Percentiles rank a stretch among this genome's conserved stretches.
These are phyloP conservation scores for Caenorhabditis sp. DNA, from an alignment of 2,888 invertebrate genomes.

Conservation along the genomic window DNA sequence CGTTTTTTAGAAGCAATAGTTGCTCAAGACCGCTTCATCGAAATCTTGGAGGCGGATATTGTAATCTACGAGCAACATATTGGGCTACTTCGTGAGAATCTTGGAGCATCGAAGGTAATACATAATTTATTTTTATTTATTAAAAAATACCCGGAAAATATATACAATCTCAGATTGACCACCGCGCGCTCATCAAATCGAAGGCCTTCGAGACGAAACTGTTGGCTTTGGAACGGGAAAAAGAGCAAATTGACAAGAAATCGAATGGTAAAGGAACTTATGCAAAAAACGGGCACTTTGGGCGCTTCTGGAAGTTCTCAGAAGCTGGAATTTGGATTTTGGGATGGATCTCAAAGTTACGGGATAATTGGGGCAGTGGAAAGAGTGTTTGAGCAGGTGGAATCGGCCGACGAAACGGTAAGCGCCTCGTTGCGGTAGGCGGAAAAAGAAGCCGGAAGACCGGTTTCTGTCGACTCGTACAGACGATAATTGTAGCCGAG, in stretches of 20 bases:
- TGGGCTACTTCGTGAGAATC: conserved; percentile 75
- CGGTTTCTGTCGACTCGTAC: conserved; percentile 50
- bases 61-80: conserved; percentile 77
- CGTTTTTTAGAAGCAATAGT: conserved; percentile 72
- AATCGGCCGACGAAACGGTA: conserved; percentile 19
- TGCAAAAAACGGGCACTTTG: too few relatives aligned
- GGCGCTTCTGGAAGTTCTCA: background rate
- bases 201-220: conserved; percentile 78
- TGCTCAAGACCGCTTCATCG: conserved; percentile 75
- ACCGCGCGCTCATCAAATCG: conserved; percentile 75
- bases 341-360: conserved; percentile 6
- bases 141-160: background rate
- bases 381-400: conserved; percentile 16
- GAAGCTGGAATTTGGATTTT: background rate
- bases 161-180: conserved; percentile 61
- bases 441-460: conserved; percentile 30
- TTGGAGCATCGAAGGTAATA: conserved; percentile 74
- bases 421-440: conserved; percentile 46
- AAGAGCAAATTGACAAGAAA: conserved; percentile 71
- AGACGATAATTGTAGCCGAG: conserved; percentile 49
- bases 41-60: conserved; percentile 75
- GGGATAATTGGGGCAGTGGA: conserved; percentile 30
- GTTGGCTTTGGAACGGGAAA: conserved; percentile 75
- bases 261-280: conserved; percentile 66
- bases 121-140: background rate